Evolutionary conservation across 2,113 vertebrate species (phyloP).

Genomic region (Anolis sagrei): DNA sequence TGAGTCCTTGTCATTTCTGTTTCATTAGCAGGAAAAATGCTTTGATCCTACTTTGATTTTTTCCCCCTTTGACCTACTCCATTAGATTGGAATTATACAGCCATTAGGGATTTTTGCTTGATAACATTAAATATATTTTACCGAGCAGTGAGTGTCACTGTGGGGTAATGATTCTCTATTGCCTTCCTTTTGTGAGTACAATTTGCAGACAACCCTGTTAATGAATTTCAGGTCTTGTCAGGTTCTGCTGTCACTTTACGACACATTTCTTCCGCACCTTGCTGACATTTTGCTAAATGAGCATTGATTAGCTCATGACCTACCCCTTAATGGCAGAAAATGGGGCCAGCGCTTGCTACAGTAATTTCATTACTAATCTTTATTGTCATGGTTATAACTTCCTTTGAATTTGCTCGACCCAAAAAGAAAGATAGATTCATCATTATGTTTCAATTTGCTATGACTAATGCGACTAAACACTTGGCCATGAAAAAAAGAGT

Average conservation of each 20-base stretch:
- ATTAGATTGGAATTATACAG: neutral
- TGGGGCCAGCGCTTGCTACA: conserved; percentile 49
- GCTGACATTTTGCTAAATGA: conserved; percentile 64
- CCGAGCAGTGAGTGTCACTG: conserved; percentile 42
- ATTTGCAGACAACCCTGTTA: conserved; percentile 52
- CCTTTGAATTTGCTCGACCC: conserved; percentile 28
- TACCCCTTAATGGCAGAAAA: conserved; percentile 59
- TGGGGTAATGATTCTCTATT: conserved; percentile 38
- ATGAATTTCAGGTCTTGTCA: conserved; percentile 66
- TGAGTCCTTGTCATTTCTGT: conserved; percentile 12
- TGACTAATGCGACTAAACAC: neutral
- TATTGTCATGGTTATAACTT: conserved; percentile 46
- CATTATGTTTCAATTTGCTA: neutral
- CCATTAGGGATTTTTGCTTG: conserved; percentile 1
- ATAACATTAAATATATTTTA: conserved; percentile 36
- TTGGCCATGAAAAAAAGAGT: neutral
- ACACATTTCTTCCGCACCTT: conserved; percentile 60
- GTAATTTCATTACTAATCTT: conserved; percentile 60
- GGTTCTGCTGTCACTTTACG: conserved; percentile 56
- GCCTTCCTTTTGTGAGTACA: conserved; percentile 54
- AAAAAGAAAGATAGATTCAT: neutral
- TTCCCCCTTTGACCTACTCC: conserved; percentile 14
- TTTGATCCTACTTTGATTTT: conserved; percentile 34
- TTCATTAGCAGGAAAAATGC: conserved; percentile 35
- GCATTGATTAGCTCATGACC: conserved; percentile 62